phyloP scores from a whole-genome alignment of 2,797 vertebrate genomes.

The Vipera ursinii region DNA sequence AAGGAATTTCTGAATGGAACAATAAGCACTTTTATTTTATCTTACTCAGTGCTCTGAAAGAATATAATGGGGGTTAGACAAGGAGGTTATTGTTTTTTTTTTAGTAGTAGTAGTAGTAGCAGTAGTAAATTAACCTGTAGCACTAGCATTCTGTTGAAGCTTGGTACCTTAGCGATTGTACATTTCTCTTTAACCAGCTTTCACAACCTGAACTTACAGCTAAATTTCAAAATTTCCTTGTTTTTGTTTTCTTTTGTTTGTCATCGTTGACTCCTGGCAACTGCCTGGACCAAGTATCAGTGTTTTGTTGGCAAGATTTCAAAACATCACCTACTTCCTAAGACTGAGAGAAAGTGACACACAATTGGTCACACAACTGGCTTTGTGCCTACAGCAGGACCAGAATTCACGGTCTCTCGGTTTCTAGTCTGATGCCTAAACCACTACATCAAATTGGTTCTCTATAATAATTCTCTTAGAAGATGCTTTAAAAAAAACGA shows the following conservation, averaged over 20 bases:
- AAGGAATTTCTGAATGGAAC: background rate
- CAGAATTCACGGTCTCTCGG: background rate
- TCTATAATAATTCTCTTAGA: background rate
- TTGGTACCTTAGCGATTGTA: background rate
- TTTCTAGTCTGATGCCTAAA: background rate
- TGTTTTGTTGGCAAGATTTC: background rate
- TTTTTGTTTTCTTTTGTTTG: background rate
- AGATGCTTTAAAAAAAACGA: slow-evolving; percentile 28
- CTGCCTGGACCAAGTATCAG: background rate
- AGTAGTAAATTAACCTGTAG: background rate
- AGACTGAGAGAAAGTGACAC: background rate
- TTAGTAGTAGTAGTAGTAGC: background rate
- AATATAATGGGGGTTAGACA: background rate
- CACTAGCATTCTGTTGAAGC: background rate
- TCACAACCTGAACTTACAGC: background rate
- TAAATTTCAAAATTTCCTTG: background rate
- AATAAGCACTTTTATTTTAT: background rate
- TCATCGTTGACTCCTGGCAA: background rate
- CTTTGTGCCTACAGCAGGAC: background rate
- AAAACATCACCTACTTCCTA: background rate
- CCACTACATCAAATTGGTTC: background rate
- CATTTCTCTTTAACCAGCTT: background rate
- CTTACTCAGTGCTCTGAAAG: background rate
- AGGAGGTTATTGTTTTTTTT: background rate
- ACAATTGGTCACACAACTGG: background rate